phyloP scores from a whole-genome alignment of 2,797 vertebrate species.

The Vireo griseus region DNA sequence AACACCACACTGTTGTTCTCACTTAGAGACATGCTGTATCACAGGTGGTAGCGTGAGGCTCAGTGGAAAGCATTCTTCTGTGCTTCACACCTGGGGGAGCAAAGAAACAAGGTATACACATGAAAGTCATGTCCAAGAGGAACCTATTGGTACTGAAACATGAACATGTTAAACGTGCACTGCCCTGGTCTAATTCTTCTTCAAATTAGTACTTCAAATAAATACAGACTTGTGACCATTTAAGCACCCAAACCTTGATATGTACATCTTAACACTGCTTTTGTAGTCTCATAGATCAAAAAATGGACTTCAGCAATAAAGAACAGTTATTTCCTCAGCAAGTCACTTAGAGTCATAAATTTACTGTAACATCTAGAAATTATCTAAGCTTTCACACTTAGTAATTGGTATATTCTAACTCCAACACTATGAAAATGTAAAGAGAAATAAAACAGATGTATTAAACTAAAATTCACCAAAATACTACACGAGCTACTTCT shows the following conservation, averaged over 20 bases:
- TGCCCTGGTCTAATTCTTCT: background rate
- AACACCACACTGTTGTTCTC: constrained; percentile 83
- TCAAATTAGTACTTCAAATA: background rate
- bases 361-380: background rate
- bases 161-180: background rate
- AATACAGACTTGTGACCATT: background rate
- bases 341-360: background rate
- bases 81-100: constrained; percentile 41
- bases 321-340: background rate
- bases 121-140: background rate
- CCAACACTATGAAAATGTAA: background rate
- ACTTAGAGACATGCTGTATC: constrained; percentile 84
- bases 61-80: constrained; percentile 77
- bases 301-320: background rate
- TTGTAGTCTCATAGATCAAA: background rate
- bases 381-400: background rate
- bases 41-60: constrained; percentile 22
- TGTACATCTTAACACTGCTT: background rate
- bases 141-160: fast-evolving
- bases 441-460: background rate
- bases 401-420: background rate
- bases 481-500: background rate
- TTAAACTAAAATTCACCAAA: background rate
- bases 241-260: background rate
- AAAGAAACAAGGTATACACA: background rate